phyloP scores from a whole-genome alignment of 1,140 invertebrate genomes.

The Camponotus floridanus region DNA sequence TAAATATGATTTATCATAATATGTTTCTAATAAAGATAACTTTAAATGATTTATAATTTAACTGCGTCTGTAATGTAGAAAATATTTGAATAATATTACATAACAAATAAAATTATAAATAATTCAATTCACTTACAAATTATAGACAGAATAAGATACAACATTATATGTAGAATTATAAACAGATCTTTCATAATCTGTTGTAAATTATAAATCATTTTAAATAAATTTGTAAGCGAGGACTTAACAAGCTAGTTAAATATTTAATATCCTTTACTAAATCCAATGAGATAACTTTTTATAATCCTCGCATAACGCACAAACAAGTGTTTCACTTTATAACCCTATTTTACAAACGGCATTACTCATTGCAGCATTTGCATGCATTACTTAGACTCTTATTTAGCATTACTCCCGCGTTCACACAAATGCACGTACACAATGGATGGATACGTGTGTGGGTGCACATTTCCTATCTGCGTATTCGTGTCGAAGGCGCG shows the following conservation, averaged over 20 bases:
- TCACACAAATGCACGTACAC: conserved; percentile 19
- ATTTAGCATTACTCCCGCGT: conserved; percentile 49
- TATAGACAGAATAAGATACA: background rate
- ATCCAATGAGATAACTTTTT: conserved; percentile 5
- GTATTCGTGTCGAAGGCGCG: conserved; percentile 21
- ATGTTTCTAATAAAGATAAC: background rate
- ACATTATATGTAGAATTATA: background rate
- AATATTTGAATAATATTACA: too few species aligned
- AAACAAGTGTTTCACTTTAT: background rate
- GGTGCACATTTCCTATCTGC: background rate
- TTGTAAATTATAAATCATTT: background rate
- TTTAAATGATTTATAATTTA: background rate
- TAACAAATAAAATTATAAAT: too few species aligned
- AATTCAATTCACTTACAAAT: too few species aligned
- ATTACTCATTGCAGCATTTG: conserved; percentile 45
- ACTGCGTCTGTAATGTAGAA: background rate
- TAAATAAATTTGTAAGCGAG: too few species aligned
- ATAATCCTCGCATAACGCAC: background rate
- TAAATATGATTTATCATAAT: background rate
- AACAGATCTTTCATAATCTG: background rate
- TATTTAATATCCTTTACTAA: background rate
- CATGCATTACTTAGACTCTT: conserved; percentile 38
- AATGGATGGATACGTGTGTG: too few species aligned
- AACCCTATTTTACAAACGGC: background rate
- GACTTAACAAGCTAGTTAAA: background rate